Conservation (phyloP, 2,113 vertebrate species). For the Prochilodus magdalenae region DNA sequence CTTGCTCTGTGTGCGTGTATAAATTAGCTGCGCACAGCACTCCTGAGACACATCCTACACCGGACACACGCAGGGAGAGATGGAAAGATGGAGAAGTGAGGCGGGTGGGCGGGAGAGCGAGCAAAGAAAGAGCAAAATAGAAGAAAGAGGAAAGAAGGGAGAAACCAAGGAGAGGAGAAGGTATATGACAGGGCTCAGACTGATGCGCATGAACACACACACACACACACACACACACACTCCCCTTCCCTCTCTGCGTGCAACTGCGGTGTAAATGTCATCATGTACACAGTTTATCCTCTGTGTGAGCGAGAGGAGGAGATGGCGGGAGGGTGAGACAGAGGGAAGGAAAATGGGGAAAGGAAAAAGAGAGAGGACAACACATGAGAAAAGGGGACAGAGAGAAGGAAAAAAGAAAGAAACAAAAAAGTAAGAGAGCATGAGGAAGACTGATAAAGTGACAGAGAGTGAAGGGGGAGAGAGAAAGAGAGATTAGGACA, state of each 20-base stretch:
- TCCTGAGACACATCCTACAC: slow-evolving; percentile 54
- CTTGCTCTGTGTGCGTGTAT: slow-evolving; percentile 36
- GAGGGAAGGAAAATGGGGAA: slow-evolving; percentile 11
- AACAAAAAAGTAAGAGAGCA: slow-evolving; percentile 64
- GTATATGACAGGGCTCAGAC: slow-evolving; percentile 40
- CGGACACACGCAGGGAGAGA: slow-evolving; percentile 56
- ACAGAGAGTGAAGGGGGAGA: slow-evolving; percentile 19
- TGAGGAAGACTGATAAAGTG: slow-evolving; percentile 51
- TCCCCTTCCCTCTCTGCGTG: slow-evolving; percentile 55
- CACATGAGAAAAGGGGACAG: slow-evolving; percentile 60
- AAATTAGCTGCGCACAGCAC: slow-evolving; percentile 52
- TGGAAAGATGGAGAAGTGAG: slow-evolving; percentile 49
- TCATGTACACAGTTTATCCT: slow-evolving; percentile 63
- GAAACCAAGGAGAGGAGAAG: slow-evolving; percentile 23
- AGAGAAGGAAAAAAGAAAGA: slow-evolving; percentile 46
- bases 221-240: slow-evolving; percentile 36
- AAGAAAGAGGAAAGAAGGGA: slow-evolving; percentile 3
- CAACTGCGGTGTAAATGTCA: slow-evolving; percentile 62
- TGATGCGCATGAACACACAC: slow-evolving; percentile 16
- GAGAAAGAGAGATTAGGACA: slow-evolving; percentile 60
- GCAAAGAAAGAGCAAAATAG: slow-evolving; percentile 58
- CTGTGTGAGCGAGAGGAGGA: slow-evolving; percentile 59
- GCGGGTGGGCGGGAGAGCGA: slow-evolving; percentile 33
- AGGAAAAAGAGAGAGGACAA: slow-evolving; percentile 58
- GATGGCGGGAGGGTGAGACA: slow-evolving; percentile 55